Conservation (phyloP, 1,140 invertebrate genomes). For the Liolophura sinensis region DNA sequence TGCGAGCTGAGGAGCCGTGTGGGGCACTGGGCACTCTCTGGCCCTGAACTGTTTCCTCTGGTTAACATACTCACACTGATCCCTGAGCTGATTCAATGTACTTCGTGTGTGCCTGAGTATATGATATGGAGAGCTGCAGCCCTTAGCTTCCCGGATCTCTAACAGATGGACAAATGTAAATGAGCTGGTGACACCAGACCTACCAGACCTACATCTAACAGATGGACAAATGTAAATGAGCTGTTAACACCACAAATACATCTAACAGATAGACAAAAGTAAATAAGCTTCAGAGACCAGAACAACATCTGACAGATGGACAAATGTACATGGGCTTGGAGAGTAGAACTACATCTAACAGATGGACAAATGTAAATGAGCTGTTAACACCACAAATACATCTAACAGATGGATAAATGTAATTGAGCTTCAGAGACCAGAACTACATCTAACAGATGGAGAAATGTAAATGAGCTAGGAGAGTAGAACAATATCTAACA, state of each 20-base stretch:
- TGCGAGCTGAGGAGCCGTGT: no score
- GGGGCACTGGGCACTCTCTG: no score
- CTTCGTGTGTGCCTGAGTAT: constrained; percentile 21
- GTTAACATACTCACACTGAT: constrained; percentile 8
- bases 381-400: background rate
- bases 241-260: no score
- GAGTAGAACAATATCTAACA: no score
- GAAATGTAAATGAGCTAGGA: no score
- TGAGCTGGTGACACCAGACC: no score
- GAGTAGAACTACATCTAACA: constrained; percentile 7
- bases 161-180: constrained; percentile 6
- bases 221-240: no score
- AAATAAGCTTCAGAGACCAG: background rate
- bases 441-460: no score
- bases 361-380: background rate
- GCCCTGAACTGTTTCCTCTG: no score
- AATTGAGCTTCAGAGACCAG: no score
- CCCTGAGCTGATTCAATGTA: constrained; percentile 1
- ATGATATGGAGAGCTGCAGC: constrained; percentile 18
- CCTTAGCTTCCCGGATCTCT: constrained; percentile 20
- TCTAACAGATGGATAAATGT: no score
- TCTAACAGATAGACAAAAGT: no score
- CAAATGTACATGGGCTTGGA: background rate
- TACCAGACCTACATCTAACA: background rate
- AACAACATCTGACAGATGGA: background rate